phyloP scores from a whole-genome alignment of 2,888 invertebrate genomes.

The Rhogogaster chlorosoma region DNA sequence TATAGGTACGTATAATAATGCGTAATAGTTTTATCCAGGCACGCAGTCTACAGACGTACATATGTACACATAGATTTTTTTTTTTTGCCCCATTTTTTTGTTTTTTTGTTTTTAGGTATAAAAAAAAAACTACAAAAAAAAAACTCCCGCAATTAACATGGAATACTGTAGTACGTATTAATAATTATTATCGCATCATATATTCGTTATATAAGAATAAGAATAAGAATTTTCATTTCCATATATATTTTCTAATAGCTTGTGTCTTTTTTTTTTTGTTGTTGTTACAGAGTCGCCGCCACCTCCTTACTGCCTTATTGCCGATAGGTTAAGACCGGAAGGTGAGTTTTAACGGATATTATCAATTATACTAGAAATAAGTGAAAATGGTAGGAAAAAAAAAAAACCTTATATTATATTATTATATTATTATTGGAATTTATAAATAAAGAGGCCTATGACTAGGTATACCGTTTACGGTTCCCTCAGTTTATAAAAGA shows the following conservation, averaged over 20 bases:
- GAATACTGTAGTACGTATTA: too few relatives aligned
- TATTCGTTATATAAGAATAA: too few relatives aligned
- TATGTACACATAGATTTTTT: neutral
- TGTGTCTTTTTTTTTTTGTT: constrained; percentile 61
- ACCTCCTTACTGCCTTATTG: constrained; percentile 90
- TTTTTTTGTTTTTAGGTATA: neutral
- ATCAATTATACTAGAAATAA: neutral
- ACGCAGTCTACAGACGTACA: neutral
- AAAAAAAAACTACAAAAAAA: neutral
- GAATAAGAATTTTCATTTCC: too few relatives aligned
- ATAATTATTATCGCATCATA: too few relatives aligned
- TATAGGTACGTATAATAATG: neutral
- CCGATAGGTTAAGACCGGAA: constrained; percentile 86
- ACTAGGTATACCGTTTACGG: neutral
- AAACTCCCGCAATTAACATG: neutral
- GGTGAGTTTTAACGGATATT: constrained; percentile 80
- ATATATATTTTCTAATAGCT: neutral
- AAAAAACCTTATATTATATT: neutral
- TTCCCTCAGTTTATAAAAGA: neutral
- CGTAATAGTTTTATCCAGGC: neutral
- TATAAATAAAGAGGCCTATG: neutral
- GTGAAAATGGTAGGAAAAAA: neutral
- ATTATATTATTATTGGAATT: neutral
- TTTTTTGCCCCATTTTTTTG: neutral
- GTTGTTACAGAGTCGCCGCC: constrained; percentile 89